Evolutionary conservation across 2,113 vertebrate genomes (phyloP).

Genomic region (Carettochelys insculpta): DNA sequence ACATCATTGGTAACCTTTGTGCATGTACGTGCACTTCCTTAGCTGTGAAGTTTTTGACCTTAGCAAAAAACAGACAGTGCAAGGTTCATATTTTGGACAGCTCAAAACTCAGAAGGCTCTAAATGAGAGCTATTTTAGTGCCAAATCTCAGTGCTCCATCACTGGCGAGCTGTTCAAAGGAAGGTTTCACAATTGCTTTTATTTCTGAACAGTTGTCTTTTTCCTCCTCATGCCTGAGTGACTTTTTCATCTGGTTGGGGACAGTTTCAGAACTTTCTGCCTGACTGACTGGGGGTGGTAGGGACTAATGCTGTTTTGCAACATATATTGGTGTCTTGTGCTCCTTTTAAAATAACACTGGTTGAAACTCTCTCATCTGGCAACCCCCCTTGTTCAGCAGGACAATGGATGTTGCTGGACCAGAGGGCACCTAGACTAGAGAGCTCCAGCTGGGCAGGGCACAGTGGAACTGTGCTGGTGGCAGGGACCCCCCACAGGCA

Average conservation of each 20-base stretch:
- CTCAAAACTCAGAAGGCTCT: not conserved
- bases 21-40: not conserved
- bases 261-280: not conserved
- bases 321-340: not conserved
- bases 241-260: not conserved
- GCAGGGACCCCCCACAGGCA: no score
- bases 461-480: no score
- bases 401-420: no score
- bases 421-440: no score
- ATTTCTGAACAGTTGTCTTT: not conserved
- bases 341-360: not conserved
- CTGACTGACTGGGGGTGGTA: not conserved
- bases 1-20: not conserved
- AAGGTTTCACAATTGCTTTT: not conserved
- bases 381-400: no score
- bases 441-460: no score
- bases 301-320: not conserved
- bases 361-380: no score
- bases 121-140: not conserved
- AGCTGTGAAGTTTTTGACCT: not conserved
- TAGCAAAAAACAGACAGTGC: not conserved
- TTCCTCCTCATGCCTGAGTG: not conserved
- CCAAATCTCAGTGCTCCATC: not conserved
- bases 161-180: not conserved
- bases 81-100: not conserved